Evolutionary conservation across 2,888 invertebrate species (phyloP).

Genomic region (Coenonympha glycerion): DNA sequence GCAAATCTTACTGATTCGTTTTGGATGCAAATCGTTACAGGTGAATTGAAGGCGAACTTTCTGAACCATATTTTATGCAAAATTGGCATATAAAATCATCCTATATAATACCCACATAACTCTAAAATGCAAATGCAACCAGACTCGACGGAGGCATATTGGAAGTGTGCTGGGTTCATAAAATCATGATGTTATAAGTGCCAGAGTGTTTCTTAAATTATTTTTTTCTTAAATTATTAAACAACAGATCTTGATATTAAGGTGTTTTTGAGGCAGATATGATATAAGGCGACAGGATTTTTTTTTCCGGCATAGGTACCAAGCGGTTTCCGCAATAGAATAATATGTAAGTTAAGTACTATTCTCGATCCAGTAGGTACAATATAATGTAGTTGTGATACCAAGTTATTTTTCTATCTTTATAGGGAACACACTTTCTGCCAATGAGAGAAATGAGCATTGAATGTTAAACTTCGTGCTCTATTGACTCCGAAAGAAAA

Average conservation of each 20-base stretch:
- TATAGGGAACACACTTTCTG: constrained; percentile 14
- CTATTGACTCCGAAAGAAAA: constrained; percentile 31
- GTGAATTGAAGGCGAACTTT: constrained; percentile 6
- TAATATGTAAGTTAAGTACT: too few species aligned
- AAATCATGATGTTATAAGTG: too few species aligned
- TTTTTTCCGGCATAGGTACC: not conserved
- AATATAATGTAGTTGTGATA: not conserved
- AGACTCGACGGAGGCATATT: too few species aligned
- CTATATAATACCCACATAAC: not conserved
- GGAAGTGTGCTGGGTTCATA: too few species aligned
- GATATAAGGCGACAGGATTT: too few species aligned
- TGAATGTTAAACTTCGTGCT: constrained; percentile 29
- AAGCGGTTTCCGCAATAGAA: too few species aligned
- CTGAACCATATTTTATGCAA: not conserved
- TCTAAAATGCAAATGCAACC: too few species aligned
- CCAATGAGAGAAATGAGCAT: constrained; percentile 22
- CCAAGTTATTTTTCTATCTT: constrained; percentile 3
- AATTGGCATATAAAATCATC: not conserved
- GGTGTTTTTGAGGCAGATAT: too few species aligned
- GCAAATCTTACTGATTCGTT: constrained; percentile 50
- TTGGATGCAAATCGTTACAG: constrained; percentile 36
- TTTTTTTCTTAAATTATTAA: too few species aligned
- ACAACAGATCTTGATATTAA: too few species aligned
- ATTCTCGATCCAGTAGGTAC: too few species aligned
- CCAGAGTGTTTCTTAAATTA: too few species aligned